Evolutionary conservation across 1,140 invertebrate species (phyloP).

Genomic region (Drosophila nebulosa): DNA sequence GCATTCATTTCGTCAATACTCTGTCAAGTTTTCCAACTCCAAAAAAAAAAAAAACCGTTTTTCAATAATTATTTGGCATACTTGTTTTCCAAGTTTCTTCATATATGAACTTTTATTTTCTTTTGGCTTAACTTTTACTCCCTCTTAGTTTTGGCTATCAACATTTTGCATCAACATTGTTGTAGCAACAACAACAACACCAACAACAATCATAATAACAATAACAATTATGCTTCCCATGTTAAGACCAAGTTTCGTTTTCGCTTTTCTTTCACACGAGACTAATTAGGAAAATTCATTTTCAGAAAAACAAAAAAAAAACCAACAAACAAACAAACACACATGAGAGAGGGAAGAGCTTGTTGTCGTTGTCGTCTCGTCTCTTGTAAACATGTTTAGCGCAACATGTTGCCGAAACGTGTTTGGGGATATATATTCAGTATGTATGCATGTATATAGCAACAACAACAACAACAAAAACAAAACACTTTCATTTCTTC

Average conservation of each 20-base stretch:
- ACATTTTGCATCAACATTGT: conserved; percentile 39
- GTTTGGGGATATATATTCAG: conserved; percentile 33
- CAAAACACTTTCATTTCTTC: conserved; percentile 67
- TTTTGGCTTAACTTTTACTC: conserved; percentile 37
- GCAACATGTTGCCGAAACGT: conserved; percentile 58
- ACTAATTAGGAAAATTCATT: conserved; percentile 69
- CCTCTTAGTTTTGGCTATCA: conserved; percentile 33
- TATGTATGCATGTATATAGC: neutral
- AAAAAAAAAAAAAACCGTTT: too few relatives aligned
- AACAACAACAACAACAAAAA: conserved; percentile 42
- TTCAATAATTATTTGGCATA: too few relatives aligned
- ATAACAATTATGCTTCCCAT: conserved; percentile 5
- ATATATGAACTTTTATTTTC: neutral
- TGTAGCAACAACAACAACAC: conserved; percentile 14
- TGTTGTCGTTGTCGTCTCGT: neutral
- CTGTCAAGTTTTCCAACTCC: too few relatives aligned
- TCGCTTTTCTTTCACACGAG: conserved; percentile 69
- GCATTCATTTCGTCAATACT: too few relatives aligned
- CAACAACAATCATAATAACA: conserved; percentile 1
- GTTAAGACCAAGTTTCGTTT: conserved; percentile 41
- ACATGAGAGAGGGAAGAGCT: conserved; percentile 8
- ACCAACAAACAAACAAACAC: conserved; percentile 12
- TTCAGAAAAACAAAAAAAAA: conserved; percentile 19
- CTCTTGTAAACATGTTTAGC: conserved; percentile 56
- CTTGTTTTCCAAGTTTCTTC: neutral